Evolutionary conservation across 2,888 invertebrate genomes (phyloP).

Genomic region (Agrochola macilenta): DNA sequence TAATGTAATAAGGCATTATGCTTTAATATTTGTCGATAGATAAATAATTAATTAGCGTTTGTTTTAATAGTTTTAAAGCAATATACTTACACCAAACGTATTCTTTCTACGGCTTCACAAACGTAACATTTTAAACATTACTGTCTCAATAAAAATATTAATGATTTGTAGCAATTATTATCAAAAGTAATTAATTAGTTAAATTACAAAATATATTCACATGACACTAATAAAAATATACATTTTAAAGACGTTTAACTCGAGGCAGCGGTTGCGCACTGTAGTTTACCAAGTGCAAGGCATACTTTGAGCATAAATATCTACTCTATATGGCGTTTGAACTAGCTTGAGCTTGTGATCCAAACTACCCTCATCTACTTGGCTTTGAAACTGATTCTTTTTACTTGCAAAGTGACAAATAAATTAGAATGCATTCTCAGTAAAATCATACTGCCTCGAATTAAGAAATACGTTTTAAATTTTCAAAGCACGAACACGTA

Average conservation of each 20-base stretch:
- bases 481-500: slow-evolving; percentile 43
- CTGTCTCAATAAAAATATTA: slow-evolving; percentile 55
- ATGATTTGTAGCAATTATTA: slow-evolving; percentile 51
- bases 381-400: neutral
- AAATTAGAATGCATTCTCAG: neutral
- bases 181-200: slow-evolving; percentile 52
- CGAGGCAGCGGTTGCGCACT: slow-evolving; percentile 37
- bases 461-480: slow-evolving; percentile 27
- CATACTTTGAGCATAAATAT: slow-evolving; percentile 15
- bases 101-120: slow-evolving; percentile 61
- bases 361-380: neutral
- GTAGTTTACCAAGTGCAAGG: neutral
- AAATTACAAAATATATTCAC: slow-evolving; percentile 59
- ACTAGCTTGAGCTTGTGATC: slow-evolving; percentile 2
- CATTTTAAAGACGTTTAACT: slow-evolving; percentile 26
- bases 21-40: slow-evolving; percentile 41
- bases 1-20: slow-evolving; percentile 56
- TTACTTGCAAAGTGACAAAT: neutral
- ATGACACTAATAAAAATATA: slow-evolving; percentile 57
- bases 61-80: slow-evolving; percentile 41
- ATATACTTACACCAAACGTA: slow-evolving; percentile 52
- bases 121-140: slow-evolving; percentile 54
- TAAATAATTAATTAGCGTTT: slow-evolving; percentile 22
- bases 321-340: neutral
- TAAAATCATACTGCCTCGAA: slow-evolving; percentile 37